Evolutionary conservation across 2,113 vertebrate species (phyloP).

Genomic region (Muntiacus muntjak): DNA sequence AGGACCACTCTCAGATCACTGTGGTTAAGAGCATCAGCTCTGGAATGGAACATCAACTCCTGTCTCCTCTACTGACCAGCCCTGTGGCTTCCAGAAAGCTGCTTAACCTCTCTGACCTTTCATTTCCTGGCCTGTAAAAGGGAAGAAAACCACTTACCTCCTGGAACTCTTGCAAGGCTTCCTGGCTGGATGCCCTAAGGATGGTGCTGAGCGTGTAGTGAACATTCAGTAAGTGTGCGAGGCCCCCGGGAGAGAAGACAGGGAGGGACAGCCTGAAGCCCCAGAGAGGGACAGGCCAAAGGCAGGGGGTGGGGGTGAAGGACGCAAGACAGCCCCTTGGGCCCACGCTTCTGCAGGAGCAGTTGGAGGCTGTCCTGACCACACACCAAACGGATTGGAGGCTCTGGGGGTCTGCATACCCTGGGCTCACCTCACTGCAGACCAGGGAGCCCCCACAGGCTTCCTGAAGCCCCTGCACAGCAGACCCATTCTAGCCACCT

Average conservation of each 20-base stretch:
- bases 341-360: neutral
- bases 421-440: neutral
- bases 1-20: neutral
- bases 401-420: neutral
- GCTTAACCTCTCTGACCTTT: constrained; percentile 4
- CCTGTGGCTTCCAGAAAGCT: neutral
- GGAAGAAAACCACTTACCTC: neutral
- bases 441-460: neutral
- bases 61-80: neutral
- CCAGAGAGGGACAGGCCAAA: neutral
- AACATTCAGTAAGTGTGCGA: neutral
- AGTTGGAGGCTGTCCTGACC: neutral
- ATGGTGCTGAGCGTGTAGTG: neutral
- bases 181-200: neutral
- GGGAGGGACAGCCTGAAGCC: neutral
- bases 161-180: neutral
- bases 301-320: neutral
- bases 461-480: neutral
- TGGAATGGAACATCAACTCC: neutral
- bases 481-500: neutral
- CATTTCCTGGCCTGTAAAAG: neutral
- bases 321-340: neutral
- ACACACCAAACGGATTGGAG: accelerated
- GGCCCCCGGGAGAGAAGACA: neutral
- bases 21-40: neutral